Percentiles rank a stretch among this genome's conserved stretches.
Conservation (phyloP, 1,140 invertebrate genomes). For the Chrysomallon squamiferum region DNA sequence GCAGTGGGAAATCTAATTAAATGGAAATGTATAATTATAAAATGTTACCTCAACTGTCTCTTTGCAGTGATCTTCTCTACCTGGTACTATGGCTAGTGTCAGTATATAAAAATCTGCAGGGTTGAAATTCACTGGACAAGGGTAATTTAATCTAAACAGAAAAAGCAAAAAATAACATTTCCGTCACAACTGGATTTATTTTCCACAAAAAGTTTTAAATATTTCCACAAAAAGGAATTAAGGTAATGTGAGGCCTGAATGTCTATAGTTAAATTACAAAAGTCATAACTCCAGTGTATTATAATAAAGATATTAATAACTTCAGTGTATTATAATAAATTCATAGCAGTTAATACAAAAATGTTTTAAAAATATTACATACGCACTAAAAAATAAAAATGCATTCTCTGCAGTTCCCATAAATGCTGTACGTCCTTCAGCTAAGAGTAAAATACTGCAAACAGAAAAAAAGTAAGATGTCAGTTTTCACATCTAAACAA, state of each 20-base stretch:
- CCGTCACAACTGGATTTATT: too few species aligned
- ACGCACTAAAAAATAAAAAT: slow-evolving; percentile 71
- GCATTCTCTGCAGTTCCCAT: slow-evolving; percentile 83
- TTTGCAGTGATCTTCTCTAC: slow-evolving; percentile 73
- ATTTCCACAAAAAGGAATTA: too few species aligned
- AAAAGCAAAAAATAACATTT: too few species aligned
- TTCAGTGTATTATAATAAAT: too few species aligned
- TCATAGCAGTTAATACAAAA: too few species aligned
- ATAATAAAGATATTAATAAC: too few species aligned
- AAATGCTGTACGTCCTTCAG: slow-evolving; percentile 90
- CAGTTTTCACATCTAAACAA: background rate
- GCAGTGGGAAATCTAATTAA: too few species aligned
- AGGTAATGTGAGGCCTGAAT: too few species aligned
- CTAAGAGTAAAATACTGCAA: slow-evolving; percentile 78
- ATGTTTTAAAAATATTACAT: background rate
- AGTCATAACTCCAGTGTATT: too few species aligned
- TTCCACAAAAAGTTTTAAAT: too few species aligned
- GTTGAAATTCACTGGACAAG: slow-evolving; percentile 81
- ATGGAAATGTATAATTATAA: too few species aligned
- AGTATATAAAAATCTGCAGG: slow-evolving; percentile 96
- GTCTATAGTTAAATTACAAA: too few species aligned
- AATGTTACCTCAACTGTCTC: slow-evolving; percentile 41
- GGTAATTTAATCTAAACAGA: slow-evolving; percentile 59
- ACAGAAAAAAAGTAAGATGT: background rate
- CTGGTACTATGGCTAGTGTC: slow-evolving; percentile 85